phyloP scores from a whole-genome alignment of 2,888 invertebrate species.

The Melinaea marsaeus region DNA sequence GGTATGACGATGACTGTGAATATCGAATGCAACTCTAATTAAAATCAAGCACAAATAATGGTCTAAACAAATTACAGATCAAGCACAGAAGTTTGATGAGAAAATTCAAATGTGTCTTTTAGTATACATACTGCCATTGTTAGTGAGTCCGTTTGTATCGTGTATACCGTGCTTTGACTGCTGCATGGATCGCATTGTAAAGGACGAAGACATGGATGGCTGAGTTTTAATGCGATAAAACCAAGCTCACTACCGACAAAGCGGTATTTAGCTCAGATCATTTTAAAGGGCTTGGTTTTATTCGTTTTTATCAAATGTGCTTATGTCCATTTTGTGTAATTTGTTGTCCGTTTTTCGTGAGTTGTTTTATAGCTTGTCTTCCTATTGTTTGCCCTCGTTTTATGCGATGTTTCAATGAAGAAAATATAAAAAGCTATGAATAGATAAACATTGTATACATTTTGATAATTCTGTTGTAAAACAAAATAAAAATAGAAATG shows the following conservation, averaged over 20 bases:
- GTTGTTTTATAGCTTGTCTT: conserved; percentile 38
- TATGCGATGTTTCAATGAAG: conserved; percentile 31
- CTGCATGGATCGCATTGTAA: conserved; percentile 43
- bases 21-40: background rate
- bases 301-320: conserved; percentile 27
- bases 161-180: conserved; percentile 48
- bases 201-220: conserved; percentile 33
- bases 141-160: conserved; percentile 48
- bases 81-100: background rate
- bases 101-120: conserved; percentile 38
- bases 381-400: conserved; percentile 42
- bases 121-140: conserved; percentile 41
- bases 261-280: background rate
- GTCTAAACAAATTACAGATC: background rate
- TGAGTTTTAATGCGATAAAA: conserved; percentile 12
- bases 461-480: background rate
- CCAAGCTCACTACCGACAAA: background rate
- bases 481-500: background rate
- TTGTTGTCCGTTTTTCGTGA: conserved; percentile 36
- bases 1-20: conserved; percentile 3
- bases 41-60: conserved; percentile 4
- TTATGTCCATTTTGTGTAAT: conserved; percentile 31
- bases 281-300: conserved; percentile 8
- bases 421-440: background rate
- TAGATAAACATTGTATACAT: background rate